A percentile compares a stretch with the other conserved stretches of the same genome.
Evolutionary conservation across 2,797 vertebrate genomes (phyloP).

Genomic region (Phaenicophaeus curvirostris): DNA sequence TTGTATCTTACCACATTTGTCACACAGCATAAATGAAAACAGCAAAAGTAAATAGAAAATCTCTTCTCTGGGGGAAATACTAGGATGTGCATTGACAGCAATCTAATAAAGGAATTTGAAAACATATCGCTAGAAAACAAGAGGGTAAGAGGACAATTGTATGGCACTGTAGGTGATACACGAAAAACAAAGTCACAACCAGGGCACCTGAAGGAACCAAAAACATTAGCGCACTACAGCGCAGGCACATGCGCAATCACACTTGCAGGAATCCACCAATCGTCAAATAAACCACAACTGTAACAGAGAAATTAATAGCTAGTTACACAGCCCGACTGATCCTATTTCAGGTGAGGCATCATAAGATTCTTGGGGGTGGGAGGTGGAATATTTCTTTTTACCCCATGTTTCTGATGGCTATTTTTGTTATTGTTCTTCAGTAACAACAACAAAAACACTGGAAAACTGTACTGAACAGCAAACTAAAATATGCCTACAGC

Average conservation of each 20-base stretch:
- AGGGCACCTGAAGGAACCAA: background rate
- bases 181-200: background rate
- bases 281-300: background rate
- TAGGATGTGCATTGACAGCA: background rate
- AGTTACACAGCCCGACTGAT: background rate
- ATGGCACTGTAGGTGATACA: background rate
- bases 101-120: background rate
- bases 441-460: background rate
- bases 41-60: background rate
- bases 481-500: background rate
- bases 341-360: background rate
- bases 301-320: background rate
- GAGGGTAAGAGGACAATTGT: background rate
- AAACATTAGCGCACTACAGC: background rate
- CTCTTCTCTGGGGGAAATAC: background rate
- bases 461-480: conserved; percentile 22
- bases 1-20: background rate
- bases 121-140: background rate
- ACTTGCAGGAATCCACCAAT: background rate
- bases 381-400: background rate
- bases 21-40: background rate
- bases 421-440: conserved; percentile 23
- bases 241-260: background rate
- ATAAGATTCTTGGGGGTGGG: background rate
- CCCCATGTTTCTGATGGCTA: background rate